These are phyloP conservation scores for Cyaniris semiargus DNA, from an alignment of 2,888 invertebrate species.

Conservation along the genomic window DNA sequence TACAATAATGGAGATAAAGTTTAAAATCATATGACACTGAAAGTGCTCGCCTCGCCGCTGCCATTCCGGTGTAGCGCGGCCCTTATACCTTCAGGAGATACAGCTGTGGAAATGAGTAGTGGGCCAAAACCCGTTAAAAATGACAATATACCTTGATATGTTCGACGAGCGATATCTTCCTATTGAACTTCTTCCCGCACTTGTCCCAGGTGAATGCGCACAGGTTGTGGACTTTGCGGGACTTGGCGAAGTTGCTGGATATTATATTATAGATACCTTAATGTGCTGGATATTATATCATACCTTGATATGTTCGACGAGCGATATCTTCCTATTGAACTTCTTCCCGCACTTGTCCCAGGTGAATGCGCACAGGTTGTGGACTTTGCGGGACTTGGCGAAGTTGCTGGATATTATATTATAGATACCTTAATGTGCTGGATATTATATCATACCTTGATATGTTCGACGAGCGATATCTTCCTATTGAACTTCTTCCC, in stretches of 20 bases:
- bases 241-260: constrained; percentile 67
- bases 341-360: constrained; percentile 61
- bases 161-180: constrained; percentile 46
- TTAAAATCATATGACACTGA: too few relatives aligned
- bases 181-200: constrained; percentile 59
- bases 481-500: constrained; percentile 57
- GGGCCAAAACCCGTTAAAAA: too few relatives aligned
- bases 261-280: too few relatives aligned
- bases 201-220: constrained; percentile 51
- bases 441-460: constrained; percentile 51
- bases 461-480: constrained; percentile 48
- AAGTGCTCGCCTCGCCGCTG: too few relatives aligned
- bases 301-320: constrained; percentile 57
- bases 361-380: constrained; percentile 49
- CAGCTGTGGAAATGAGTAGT: too few relatives aligned
- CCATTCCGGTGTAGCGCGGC: too few relatives aligned
- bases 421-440: too few relatives aligned
- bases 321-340: constrained; percentile 49
- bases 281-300: constrained; percentile 51
- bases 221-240: constrained; percentile 63
- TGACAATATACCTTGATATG: constrained; percentile 53
- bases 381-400: constrained; percentile 67
- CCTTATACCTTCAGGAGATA: too few relatives aligned
- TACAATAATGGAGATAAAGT: too few relatives aligned
- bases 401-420: constrained; percentile 57